These are phyloP conservation scores for Fregetta grallaria DNA, from an alignment of 2,113 vertebrate genomes.

Conservation along the genomic window DNA sequence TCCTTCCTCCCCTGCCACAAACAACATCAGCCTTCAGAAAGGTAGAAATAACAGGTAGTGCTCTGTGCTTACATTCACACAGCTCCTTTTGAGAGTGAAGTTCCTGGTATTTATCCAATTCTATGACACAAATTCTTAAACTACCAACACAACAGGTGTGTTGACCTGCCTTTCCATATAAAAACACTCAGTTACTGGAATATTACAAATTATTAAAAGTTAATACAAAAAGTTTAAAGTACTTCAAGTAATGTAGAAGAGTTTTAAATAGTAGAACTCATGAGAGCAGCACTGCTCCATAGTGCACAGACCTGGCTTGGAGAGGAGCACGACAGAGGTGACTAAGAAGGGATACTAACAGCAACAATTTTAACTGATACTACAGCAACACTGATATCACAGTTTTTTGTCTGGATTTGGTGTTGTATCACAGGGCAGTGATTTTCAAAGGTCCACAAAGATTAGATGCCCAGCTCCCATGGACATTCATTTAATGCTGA, in stretches of 20 bases:
- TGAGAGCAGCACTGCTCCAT: neutral
- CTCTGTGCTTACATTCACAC: neutral
- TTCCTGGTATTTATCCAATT: neutral
- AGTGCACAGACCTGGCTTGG: neutral
- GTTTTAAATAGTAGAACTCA: neutral
- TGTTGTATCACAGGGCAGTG: neutral
- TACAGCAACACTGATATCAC: neutral
- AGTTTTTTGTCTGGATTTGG: neutral
- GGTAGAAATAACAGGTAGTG: neutral
- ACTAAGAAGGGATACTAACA: neutral
- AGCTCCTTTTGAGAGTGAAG: neutral
- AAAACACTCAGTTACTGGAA: neutral
- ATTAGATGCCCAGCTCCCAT: neutral
- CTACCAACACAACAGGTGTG: neutral
- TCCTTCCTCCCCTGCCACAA: neutral
- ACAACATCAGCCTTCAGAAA: neutral
- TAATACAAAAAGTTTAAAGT: neutral
- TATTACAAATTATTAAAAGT: neutral
- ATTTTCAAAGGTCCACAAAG: neutral
- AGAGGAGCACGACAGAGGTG: neutral
- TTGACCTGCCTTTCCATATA: neutral
- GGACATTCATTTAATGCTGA: neutral
- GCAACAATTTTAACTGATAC: neutral
- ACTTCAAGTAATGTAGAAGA: neutral
- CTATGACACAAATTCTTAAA: neutral